Base-by-base conservation (phyloP, 1,140 invertebrate genomes). In the Drosophila dunni region DNA sequence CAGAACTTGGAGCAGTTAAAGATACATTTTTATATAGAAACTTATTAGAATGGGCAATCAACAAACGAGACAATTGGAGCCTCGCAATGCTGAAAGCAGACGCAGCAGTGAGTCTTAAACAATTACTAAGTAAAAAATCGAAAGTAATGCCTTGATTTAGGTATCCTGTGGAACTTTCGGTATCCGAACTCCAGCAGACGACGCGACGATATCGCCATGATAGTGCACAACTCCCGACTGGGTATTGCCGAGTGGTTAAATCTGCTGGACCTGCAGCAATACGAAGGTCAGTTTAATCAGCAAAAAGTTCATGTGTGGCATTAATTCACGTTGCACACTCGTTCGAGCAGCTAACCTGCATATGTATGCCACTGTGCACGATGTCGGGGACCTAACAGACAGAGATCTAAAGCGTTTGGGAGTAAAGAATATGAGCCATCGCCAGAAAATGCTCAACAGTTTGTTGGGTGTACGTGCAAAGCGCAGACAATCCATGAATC, bases 391-490 rank as follows among this genome's bases (percentile, higher is more conserved):
- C 38, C 92, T 95, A 13, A 93, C 93, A 7, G 95, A 96, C 78
- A 91, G 92, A 2, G 94, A 95, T 65, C 91, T 96, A 2, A 94
- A 94, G 78, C 91, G 94, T 24, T 79, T 95, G 38, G 95, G 95
- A 0, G 92, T 96, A 9, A 94, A 94, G 50, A 95, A 94, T 80
- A 93, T 94, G 0, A 94, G 93, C 9, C 95, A 96, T 85, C 91
- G 95, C 40, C 94, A 95, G 6, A 93, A 93, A 71, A 94, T 96
- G 48, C 93, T 95, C 10, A 94, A 94, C 42, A 96, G 95, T 86
- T 90, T 96, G n/a, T 92, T 94, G 2, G 93, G 94, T 4, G 92
- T 96, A 1, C 93, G 93, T 46, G 93, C 94, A 6, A 95, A 95
- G 56, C 81, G 85, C 0, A 50, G 90, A 1, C 90, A 91, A 24